These are phyloP conservation scores for Ciconia stormi DNA, from an alignment of 2,113 vertebrate genomes.

Conservation along the genomic window DNA sequence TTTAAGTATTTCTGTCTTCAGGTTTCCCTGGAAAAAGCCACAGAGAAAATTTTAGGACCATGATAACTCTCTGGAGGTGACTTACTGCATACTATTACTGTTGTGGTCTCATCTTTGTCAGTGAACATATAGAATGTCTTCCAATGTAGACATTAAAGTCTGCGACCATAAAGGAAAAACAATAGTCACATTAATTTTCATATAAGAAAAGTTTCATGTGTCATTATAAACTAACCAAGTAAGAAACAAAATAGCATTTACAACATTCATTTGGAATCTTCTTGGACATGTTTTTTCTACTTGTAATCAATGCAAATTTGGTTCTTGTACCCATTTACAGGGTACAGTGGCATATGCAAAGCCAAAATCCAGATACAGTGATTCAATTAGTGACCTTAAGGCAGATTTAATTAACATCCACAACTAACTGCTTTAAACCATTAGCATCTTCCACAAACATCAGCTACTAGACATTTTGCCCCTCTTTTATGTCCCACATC, in stretches of 20 bases:
- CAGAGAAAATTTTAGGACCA: constrained; percentile 1
- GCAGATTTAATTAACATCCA: background rate
- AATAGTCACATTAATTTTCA: background rate
- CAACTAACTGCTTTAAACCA: background rate
- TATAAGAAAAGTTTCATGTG: background rate
- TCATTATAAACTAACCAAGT: background rate
- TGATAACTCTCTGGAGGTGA: background rate
- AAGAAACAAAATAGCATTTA: background rate
- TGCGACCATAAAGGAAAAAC: background rate
- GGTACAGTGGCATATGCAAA: background rate
- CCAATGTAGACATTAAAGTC: background rate
- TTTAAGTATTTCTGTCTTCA: constrained; percentile 56
- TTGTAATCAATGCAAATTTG: background rate
- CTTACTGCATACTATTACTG: background rate
- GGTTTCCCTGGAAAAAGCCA: constrained; percentile 25
- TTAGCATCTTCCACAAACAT: background rate
- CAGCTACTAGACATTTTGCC: background rate
- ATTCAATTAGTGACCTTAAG: constrained; percentile 10
- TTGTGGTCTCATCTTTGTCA: background rate
- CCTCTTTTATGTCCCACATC: background rate
- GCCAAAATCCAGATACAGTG: background rate
- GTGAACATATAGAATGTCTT: background rate
- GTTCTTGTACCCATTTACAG: background rate
- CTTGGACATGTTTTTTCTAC: background rate
- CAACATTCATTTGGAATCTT: background rate